Evolutionary conservation across 1,140 invertebrate species (phyloP), one percentile per base, ranked within the genome.

Genomic region (Penaeus indicus): DNA sequence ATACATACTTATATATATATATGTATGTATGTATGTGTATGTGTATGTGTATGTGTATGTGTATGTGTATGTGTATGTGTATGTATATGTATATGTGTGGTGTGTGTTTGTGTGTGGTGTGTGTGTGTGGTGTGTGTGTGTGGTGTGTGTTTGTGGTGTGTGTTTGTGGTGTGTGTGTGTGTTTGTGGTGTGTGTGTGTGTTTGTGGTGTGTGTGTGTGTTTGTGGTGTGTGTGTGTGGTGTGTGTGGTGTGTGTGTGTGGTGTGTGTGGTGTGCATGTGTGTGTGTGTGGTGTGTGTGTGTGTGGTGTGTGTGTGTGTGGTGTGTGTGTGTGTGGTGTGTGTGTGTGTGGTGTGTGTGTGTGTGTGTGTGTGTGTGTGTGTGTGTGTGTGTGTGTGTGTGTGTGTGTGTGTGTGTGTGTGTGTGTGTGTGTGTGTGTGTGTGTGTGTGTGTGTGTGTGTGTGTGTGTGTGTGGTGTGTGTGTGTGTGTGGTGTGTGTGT

Each of bases 31-130:
- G 38, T 42, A 8, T 42, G 38, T 3, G 3, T 42, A 4, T 7
- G 3, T 42, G 38, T 3, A 8, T 42, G 38, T 7, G 3, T 42
- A 4, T 42, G 3, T 42, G 38, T 42, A 8, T 42, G 81, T 47
- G 27, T 83, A 32, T 38, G 25, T 83, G 81, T 67, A 60, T 64
- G 60, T 83, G 0, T 67, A 32, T 83, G 32, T 63, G 10, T 78
- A 22, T 80, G 38, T 80, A n/a, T 42, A 16, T 80, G 13, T 42
- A 42, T 80, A 16, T 32, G 78, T 27, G 25, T 27, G n/a, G n/a
- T 60, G 38, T 80, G 38, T 60, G 42, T 42, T 18, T 80, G 27
- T 7, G 38, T 80, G 78, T 19, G 38, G 78, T 47, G 38, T 22
- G 54, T 42, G 38, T 42, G 38, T 4, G 25, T 80, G 21, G 32